Evolutionary conservation across 1,140 invertebrate genomes (phyloP).

Genomic region (Drosophila pectinifera): DNA sequence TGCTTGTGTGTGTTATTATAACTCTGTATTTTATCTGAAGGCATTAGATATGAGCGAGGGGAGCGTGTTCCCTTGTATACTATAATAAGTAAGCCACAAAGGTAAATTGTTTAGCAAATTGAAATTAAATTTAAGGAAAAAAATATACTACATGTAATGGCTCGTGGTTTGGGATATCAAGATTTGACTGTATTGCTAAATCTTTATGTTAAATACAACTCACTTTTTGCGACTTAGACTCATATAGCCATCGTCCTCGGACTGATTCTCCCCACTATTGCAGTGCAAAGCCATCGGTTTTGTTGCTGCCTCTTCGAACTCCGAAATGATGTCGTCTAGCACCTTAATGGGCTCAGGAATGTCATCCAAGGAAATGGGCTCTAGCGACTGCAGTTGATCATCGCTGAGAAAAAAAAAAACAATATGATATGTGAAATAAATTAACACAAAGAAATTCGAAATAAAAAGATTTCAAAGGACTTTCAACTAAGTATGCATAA

Average conservation of each 20-base stretch:
- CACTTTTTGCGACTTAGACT: constrained; percentile 93
- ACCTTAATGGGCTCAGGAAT: constrained; percentile 90
- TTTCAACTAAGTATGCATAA: no score
- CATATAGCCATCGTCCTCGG: constrained; percentile 95
- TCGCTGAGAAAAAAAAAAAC: no score
- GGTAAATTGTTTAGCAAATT: no score
- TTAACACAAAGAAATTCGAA: no score
- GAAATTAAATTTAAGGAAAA: no score
- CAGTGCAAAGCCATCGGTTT: constrained; percentile 81
- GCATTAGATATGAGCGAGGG: no score
- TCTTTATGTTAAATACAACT: constrained; percentile 22
- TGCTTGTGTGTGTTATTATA: no score
- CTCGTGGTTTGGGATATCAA: background rate
- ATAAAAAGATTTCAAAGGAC: no score
- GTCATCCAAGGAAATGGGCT: constrained; percentile 75
- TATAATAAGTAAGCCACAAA: no score
- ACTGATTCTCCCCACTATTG: constrained; percentile 91
- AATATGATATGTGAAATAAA: no score
- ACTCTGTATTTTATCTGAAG: no score
- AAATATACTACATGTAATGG: background rate
- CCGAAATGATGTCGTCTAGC: constrained; percentile 93
- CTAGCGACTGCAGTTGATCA: constrained; percentile 60
- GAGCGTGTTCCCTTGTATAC: no score
- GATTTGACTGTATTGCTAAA: background rate
- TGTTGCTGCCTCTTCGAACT: constrained; percentile 91